phyloP scores from a whole-genome alignment of 2,113 vertebrate genomes.

The Daboia siamensis region DNA sequence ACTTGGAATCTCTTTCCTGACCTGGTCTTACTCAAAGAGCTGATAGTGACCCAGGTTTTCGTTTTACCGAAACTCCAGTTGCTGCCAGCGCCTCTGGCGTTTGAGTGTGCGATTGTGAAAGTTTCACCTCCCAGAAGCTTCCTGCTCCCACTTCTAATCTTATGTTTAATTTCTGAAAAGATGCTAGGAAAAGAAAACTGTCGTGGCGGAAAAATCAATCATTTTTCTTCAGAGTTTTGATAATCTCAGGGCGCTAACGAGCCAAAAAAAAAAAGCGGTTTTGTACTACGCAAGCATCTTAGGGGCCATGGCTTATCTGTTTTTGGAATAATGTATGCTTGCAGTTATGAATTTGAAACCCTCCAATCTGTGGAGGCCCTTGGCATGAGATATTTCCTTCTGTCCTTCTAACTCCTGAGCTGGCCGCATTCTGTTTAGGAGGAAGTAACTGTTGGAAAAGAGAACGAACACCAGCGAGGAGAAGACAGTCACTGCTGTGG shows the following conservation, averaged over 20 bases:
- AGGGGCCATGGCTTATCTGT: background rate
- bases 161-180: background rate
- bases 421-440: conserved; percentile 27
- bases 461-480: conserved; percentile 43
- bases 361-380: background rate
- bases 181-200: background rate
- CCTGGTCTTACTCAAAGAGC: background rate
- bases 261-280: background rate
- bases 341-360: background rate
- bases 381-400: background rate
- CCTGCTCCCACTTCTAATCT: background rate
- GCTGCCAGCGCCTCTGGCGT: background rate
- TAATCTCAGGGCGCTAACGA: background rate
- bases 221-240: background rate
- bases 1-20: background rate
- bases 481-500: conserved; percentile 67
- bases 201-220: background rate
- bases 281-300: background rate
- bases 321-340: background rate
- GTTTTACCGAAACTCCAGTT: background rate
- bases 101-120: background rate
- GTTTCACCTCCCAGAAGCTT: background rate
- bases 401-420: background rate
- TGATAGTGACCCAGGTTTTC: background rate
- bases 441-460: conserved; percentile 66